phyloP scores from a whole-genome alignment of 64 coral and sea anemone species.

The Orbicella faveolata region DNA sequence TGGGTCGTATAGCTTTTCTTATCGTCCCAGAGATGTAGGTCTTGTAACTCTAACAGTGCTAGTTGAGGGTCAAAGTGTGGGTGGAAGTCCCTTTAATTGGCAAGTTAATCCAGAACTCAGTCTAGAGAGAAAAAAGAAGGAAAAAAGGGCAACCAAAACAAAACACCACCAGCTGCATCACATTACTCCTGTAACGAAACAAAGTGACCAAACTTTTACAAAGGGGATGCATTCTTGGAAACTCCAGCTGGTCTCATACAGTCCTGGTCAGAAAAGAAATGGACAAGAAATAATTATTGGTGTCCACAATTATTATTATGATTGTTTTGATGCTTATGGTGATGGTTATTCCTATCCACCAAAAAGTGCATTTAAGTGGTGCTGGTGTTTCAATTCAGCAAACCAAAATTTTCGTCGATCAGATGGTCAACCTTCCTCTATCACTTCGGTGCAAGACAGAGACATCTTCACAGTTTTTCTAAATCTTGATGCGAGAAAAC shows the following conservation, averaged over 20 bases:
- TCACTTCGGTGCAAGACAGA: neutral
- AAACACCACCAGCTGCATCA: neutral
- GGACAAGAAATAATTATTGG: neutral
- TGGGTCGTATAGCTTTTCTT: neutral
- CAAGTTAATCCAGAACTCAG: neutral
- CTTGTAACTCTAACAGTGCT: neutral
- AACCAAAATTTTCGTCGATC: neutral
- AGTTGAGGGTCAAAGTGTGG: neutral
- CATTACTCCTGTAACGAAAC: neutral
- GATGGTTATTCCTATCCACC: too few species aligned
- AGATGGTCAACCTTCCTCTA: neutral
- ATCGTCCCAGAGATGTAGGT: neutral
- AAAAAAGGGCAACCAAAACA: neutral
- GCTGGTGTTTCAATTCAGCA: neutral
- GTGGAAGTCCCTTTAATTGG: constrained; percentile 1
- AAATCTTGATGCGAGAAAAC: neutral
- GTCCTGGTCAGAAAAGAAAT: neutral
- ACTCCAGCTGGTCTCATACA: neutral
- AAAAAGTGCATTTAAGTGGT: neutral
- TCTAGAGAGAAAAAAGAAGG: neutral
- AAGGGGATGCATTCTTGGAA: constrained; percentile 23
- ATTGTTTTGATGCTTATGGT: too few species aligned
- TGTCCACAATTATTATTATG: too few species aligned
- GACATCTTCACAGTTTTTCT: constrained; percentile 30
- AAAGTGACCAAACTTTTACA: neutral